These are phyloP conservation scores for Aspidiotus destructor DNA, from an alignment of 2,888 invertebrate species.

Conservation along the genomic window DNA sequence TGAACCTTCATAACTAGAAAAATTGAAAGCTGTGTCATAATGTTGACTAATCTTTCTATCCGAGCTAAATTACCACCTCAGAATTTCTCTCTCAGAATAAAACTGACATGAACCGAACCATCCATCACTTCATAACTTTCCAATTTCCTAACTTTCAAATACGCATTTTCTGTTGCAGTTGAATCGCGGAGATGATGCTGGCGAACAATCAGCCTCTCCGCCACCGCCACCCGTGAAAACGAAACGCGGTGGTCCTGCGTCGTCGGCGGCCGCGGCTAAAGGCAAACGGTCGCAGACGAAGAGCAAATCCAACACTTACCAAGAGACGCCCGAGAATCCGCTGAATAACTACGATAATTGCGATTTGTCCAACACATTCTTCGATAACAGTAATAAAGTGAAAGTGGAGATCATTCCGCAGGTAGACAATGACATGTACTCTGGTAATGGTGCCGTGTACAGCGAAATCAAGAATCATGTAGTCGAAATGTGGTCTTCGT, in stretches of 20 bases:
- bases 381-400: slow-evolving; percentile 30
- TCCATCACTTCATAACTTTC: no score
- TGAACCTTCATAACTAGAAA: neutral
- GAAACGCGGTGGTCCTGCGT: slow-evolving; percentile 1
- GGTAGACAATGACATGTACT: slow-evolving; percentile 28
- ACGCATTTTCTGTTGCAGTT: slow-evolving; percentile 3
- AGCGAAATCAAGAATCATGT: slow-evolving; percentile 19
- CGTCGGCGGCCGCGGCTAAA: slow-evolving; percentile 6
- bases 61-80: no score
- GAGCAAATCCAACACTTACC: slow-evolving; percentile 7
- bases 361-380: slow-evolving; percentile 26
- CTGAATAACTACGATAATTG: slow-evolving; percentile 21
- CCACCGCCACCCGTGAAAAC: slow-evolving; percentile 5
- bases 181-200: slow-evolving; percentile 14
- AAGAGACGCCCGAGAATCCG: slow-evolving; percentile 12
- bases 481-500: slow-evolving; percentile 28
- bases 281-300: slow-evolving; percentile 20
- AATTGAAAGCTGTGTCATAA: neutral
- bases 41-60: no score
- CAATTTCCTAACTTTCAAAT: neutral
- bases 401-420: slow-evolving; percentile 32
- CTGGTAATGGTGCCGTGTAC: slow-evolving; percentile 16
- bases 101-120: no score
- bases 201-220: neutral
- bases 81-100: no score